A percentile compares a stretch with the other conserved stretches of the same genome.
Evolutionary conservation across 2,113 vertebrate genomes (phyloP).

Genomic region (Balaeniceps rex): DNA sequence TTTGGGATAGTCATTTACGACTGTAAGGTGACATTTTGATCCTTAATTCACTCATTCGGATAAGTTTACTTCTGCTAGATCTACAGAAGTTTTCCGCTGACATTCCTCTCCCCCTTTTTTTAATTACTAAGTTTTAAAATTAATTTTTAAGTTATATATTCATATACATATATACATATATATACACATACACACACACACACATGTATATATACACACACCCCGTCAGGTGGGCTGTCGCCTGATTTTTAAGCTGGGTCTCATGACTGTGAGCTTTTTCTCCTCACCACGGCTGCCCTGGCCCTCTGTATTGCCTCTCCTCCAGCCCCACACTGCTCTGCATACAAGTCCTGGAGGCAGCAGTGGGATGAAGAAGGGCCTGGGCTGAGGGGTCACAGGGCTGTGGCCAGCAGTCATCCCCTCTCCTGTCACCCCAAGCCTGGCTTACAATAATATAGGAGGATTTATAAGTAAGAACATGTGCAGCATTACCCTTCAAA

Average conservation of each 20-base stretch:
- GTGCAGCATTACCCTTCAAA: not conserved
- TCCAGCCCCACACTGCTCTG: not conserved
- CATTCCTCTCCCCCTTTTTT: accelerated
- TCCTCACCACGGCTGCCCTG: not conserved
- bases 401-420: not conserved
- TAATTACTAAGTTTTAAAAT: not conserved
- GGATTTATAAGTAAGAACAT: not conserved
- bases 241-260: not conserved
- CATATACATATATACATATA: not conserved
- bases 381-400: not conserved
- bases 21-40: not conserved
- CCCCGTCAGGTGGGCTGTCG: not conserved
- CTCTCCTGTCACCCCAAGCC: not conserved
- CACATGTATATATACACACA: too few relatives aligned
- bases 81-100: not conserved
- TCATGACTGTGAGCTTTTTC: not conserved
- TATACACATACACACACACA: too few relatives aligned
- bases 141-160: not conserved
- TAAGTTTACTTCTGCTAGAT: not conserved
- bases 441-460: not conserved
- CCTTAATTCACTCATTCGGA: not conserved
- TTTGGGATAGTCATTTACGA: not conserved
- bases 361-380: not conserved
- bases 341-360: not conserved
- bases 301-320: not conserved